Evolutionary conservation across 1,140 invertebrate genomes (phyloP).

Genomic region (Leptopilina boulardi): DNA sequence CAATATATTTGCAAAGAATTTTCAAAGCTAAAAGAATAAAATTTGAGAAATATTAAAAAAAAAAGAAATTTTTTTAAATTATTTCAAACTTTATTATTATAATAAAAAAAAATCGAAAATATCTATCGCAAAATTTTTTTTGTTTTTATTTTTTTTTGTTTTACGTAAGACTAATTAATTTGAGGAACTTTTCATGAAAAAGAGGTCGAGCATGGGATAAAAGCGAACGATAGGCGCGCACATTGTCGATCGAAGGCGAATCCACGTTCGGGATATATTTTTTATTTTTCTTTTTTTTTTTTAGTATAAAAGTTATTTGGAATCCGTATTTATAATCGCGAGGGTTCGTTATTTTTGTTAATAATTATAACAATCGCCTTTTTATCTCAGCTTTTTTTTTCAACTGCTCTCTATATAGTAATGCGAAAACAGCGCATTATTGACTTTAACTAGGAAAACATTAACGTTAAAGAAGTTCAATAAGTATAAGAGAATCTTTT

Average conservation of each 20-base stretch:
- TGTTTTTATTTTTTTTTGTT: constrained; percentile 2
- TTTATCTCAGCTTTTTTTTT: constrained; percentile 45
- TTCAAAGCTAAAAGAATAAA: too few species aligned
- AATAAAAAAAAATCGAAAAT: too few species aligned
- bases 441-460: constrained; percentile 49
- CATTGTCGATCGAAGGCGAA: constrained; percentile 18
- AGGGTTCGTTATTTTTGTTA: constrained; percentile 2
- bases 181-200: constrained; percentile 5
- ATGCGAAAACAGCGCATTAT: constrained; percentile 46
- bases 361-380: background rate
- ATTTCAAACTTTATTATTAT: too few species aligned
- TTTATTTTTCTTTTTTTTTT: too few species aligned
- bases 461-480: constrained; percentile 46
- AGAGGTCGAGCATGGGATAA: constrained; percentile 19
- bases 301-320: background rate
- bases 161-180: constrained; percentile 12
- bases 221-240: constrained; percentile 26
- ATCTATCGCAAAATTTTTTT: background rate
- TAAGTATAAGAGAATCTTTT: constrained; percentile 45
- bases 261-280: constrained; percentile 6
- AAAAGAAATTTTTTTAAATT: too few species aligned
- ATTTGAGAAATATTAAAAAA: too few species aligned
- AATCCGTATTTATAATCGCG: constrained; percentile 8
- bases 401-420: constrained; percentile 53
- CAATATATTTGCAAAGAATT: too few species aligned